phyloP scores from a whole-genome alignment of 1,140 invertebrate species.

The Chrysoperla carnea region DNA sequence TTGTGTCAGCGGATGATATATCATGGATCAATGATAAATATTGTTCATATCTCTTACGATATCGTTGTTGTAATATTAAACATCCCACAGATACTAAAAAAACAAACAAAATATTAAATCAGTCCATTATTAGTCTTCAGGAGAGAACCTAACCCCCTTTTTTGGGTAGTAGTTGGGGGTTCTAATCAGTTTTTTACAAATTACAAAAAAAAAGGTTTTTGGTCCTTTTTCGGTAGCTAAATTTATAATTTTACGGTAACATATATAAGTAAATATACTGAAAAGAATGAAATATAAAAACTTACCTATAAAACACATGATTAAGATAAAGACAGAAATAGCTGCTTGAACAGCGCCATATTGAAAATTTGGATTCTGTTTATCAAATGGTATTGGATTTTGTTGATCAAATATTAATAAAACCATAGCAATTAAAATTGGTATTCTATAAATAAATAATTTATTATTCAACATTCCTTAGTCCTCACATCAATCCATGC shows the following conservation, averaged over 20 bases:
- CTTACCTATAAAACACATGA: constrained; percentile 48
- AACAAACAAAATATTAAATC: too few species aligned
- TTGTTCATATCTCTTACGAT: constrained; percentile 31
- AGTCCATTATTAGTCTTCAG: too few species aligned
- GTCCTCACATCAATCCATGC: too few species aligned
- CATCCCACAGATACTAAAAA: constrained; percentile 48
- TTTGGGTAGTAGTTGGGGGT: constrained; percentile 3
- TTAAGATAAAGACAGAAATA: constrained; percentile 40
- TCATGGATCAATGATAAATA: constrained; percentile 25
- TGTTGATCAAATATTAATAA: constrained; percentile 25
- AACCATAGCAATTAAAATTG: constrained; percentile 23
- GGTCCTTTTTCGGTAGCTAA: too few species aligned
- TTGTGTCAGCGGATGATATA: constrained; percentile 15
- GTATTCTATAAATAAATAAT: constrained; percentile 25
- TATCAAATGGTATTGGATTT: constrained; percentile 27
- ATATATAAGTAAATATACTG: too few species aligned
- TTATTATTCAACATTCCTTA: background rate
- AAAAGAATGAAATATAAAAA: constrained; percentile 6
- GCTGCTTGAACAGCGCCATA: constrained; percentile 56
- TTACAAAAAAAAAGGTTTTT: too few species aligned
- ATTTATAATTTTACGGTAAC: too few species aligned
- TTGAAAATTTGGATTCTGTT: constrained; percentile 62
- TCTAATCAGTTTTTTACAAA: constrained; percentile 3
- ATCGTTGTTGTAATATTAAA: constrained; percentile 56
- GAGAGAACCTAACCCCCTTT: too few species aligned